Base-by-base conservation (phyloP, 2,797 vertebrate species). In the Decapterus maruadsi region DNA sequence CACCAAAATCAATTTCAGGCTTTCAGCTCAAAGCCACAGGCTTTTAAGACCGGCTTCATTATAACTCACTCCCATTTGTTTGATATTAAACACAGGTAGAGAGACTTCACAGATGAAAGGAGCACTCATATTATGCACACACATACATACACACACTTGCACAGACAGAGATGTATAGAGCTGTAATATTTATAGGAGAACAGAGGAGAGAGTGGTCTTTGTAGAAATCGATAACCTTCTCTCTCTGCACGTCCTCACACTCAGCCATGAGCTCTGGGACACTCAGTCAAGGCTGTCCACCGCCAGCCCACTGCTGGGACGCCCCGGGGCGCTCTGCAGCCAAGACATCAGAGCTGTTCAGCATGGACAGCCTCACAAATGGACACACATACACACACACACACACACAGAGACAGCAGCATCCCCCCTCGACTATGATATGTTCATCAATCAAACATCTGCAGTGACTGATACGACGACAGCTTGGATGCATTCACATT, bases 381-480 rank as follows among this genome's bases (percentile, higher is more conserved):
- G 43, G 54, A 77, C 79, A 73, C 62, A 80, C 62, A 69, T 3
- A 69, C 67, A 40, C 40, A 70, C 50, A 70, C n/a, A 59, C 45
- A 42, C 64, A 34, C 67, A 57, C 75, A 72, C 64, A 80, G 46
- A 29, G 65, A 58, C 73, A 74, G 36, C 19, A 67, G 80, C 22
- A 55, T 70, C 80, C 51, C 29, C 20, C 66, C 10, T 26, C 26
- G 31, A 3, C 63, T 9, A 16, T 48, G 54, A 68, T 45, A 48
- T 36, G 65, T 68, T 68, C 72, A 78, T 86, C 82, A 80, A 90
- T 88, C 85, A 87, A 70, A 84, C 70, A 65, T 68, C 72, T 76
- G 55, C 72, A 38, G 77, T 13, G 66, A 59, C 59, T 58, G 72
- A 85, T 76, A 17, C n/a, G 40, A 43, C 3, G 36, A 71, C 64